Conservation (phyloP, 2,797 vertebrate species). For the Aselliscus stoliczkanus region DNA sequence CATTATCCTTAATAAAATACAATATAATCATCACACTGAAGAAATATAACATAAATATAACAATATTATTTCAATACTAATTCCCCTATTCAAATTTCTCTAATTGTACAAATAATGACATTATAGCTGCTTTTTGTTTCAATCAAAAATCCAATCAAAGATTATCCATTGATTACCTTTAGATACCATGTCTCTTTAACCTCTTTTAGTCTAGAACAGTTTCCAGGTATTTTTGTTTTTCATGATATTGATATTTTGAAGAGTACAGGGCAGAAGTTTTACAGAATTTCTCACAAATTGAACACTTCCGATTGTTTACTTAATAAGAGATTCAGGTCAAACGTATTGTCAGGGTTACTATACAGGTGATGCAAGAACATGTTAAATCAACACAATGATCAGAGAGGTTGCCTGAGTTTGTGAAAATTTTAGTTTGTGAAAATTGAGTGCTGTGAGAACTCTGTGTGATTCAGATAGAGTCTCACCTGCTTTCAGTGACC, state of each 20-base stretch:
- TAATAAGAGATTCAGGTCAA: neutral
- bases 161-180: neutral
- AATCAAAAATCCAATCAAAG: neutral
- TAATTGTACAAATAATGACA: neutral
- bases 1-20: neutral
- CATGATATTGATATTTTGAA: neutral
- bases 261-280: neutral
- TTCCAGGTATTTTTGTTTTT: neutral
- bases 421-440: neutral
- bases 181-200: neutral
- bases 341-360: neutral
- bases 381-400: neutral
- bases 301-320: neutral
- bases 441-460: neutral
- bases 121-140: neutral
- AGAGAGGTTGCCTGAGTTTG: neutral
- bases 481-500: neutral
- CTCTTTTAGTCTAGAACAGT: neutral
- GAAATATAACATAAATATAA: neutral
- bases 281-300: neutral
- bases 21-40: neutral
- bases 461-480: too few species aligned
- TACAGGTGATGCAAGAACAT: neutral
- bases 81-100: neutral
- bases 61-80: neutral